Evolutionary conservation across 1,140 invertebrate species (phyloP).

Genomic region (Cardiocondyla obscurior): DNA sequence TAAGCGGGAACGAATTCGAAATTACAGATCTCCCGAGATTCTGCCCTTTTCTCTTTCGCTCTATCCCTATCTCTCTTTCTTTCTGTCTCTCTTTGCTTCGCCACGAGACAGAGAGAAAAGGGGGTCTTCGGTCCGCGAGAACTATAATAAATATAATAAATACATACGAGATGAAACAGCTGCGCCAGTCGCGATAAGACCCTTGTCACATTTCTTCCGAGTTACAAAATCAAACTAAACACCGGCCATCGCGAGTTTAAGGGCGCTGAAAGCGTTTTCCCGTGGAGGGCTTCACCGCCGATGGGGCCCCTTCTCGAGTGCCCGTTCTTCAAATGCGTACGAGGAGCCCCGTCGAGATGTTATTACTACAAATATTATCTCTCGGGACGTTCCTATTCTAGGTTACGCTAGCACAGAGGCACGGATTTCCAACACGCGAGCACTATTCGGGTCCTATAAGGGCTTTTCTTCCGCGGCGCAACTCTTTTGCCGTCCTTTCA

Average conservation of each 20-base stretch:
- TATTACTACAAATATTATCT: constrained; percentile 78
- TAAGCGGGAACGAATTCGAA: constrained; percentile 19
- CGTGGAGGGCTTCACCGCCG: neutral
- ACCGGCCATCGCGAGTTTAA: constrained; percentile 39
- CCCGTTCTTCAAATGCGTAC: constrained; percentile 48
- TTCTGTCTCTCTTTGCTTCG: no score
- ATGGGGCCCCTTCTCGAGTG: constrained; percentile 46
- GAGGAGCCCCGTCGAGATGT: constrained; percentile 68
- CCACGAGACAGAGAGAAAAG: neutral
- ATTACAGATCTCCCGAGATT: constrained; percentile 36
- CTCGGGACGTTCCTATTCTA: constrained; percentile 38
- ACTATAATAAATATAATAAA: neutral
- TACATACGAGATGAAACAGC: neutral
- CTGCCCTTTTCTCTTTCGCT: neutral
- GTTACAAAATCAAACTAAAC: constrained; percentile 74
- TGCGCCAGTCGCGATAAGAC: constrained; percentile 48
- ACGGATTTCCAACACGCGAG: neutral
- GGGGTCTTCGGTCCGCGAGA: neutral
- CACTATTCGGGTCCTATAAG: neutral
- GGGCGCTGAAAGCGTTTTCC: constrained; percentile 62
- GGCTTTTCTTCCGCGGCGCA: neutral
- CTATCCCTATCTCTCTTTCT: no score
- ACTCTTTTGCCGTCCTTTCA: constrained; percentile 9
- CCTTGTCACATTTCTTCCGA: constrained; percentile 64
- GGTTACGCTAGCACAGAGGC: constrained; percentile 6